Conservation (phyloP, 2,113 vertebrate species). For the Chelonoidis abingdonii region DNA sequence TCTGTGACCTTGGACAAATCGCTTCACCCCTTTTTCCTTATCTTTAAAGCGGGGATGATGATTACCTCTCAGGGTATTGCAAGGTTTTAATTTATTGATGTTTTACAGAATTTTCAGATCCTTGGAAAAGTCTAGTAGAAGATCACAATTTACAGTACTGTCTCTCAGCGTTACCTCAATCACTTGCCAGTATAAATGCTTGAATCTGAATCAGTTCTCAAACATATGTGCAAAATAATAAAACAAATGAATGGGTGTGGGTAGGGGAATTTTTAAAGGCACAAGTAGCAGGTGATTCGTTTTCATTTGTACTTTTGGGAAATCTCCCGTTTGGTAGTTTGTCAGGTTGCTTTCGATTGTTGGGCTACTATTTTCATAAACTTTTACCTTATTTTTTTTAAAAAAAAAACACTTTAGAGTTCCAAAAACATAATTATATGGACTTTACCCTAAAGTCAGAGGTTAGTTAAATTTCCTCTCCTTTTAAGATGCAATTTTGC, state of each 20-base stretch:
- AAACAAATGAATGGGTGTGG: background rate
- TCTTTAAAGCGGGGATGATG: background rate
- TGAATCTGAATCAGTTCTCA: background rate
- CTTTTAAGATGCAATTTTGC: background rate
- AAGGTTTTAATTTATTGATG: background rate
- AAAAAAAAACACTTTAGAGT: rapidly evolving
- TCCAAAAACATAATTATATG: rapidly evolving
- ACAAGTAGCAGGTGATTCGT: background rate
- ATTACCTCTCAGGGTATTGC: background rate
- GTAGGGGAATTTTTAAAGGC: background rate
- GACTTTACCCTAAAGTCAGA: background rate
- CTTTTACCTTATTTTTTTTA: background rate
- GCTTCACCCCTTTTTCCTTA: background rate
- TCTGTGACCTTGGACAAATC: background rate
- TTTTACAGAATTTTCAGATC: no score
- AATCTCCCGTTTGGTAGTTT: background rate
- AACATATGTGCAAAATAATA: background rate
- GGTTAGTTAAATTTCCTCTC: background rate
- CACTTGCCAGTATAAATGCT: background rate
- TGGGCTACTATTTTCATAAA: background rate
- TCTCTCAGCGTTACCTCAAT: background rate
- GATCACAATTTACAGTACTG: background rate
- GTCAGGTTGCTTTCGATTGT: background rate
- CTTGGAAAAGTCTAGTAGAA: background rate
- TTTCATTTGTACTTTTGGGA: background rate